These are phyloP conservation scores for Orthosia incerta DNA, from an alignment of 2,888 invertebrate species.

Conservation along the genomic window DNA sequence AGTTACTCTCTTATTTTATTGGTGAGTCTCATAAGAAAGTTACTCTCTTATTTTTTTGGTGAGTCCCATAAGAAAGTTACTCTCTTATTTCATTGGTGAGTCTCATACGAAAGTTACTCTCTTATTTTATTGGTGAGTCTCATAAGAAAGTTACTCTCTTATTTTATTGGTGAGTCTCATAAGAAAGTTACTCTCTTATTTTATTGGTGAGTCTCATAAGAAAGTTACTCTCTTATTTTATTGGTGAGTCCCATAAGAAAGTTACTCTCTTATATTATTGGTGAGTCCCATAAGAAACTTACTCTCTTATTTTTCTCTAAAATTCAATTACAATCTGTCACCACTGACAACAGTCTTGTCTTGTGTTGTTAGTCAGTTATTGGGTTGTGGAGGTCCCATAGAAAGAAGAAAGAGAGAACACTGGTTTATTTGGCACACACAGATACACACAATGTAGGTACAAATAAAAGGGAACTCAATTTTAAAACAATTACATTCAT, in stretches of 20 bases:
- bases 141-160: not conserved
- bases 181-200: constrained; percentile 14
- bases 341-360: too few species aligned
- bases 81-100: constrained; percentile 73
- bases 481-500: too few species aligned
- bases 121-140: constrained; percentile 75
- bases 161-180: constrained; percentile 73
- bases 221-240: constrained; percentile 35
- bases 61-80: constrained; percentile 46
- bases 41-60: constrained; percentile 70
- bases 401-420: too few species aligned
- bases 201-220: constrained; percentile 71
- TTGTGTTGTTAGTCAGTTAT: not conserved
- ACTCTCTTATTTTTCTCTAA: not conserved
- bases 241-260: constrained; percentile 70
- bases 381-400: not conserved
- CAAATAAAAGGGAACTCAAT: too few species aligned
- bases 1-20: constrained; percentile 54
- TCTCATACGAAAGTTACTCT: not conserved
- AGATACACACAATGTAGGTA: too few species aligned
- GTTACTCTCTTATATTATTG: constrained; percentile 61
- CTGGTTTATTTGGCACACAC: too few species aligned
- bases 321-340: too few species aligned
- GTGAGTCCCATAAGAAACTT: constrained; percentile 64
- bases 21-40: constrained; percentile 68